Evolutionary conservation across 2,797 vertebrate species (phyloP), one percentile per base, ranked within the genome.

Genomic region (Rhincodon typus): DNA sequence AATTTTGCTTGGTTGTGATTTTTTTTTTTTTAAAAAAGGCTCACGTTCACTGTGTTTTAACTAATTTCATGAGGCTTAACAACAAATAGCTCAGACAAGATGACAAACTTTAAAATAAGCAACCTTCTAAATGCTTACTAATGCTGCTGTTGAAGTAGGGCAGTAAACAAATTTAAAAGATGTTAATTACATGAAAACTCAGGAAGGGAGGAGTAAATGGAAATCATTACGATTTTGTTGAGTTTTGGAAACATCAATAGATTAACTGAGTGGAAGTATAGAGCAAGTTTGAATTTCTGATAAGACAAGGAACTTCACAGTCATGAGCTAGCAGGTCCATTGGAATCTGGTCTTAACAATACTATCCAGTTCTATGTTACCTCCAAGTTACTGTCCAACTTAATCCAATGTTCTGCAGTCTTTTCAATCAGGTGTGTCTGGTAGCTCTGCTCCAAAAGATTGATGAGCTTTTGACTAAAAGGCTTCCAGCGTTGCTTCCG

Each of bases 401-500:
- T 98, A 96, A 98, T 96, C 99, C 99, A 99, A 91, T 97, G 96
- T 13, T 97, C 96, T 21, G 72, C 95, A 94, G 87, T 96, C 95
- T 93, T 97, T 77, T 97, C 97, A 6, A 87, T 96, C 95, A 97
- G 96, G 86, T 98, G 97, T 69, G 97, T 98, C 96, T 99, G 98
- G 96, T 98, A 99, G 2, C 97, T 97, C 74, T 98, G 98, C 96
- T 99, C 99, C 97, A 99, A 96, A 2, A 98, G 96, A 95, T 97
- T 97, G 96, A 99, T 99, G 96, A 98, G 98, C 96, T 99, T 99
- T 96, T 99, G 98, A 97, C 97, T 99, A 97, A 99, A 99, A 0
- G 99, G 97, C 96, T 98, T 99, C 99, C 99, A 99, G 3, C 98
- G 98, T 50, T 98, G 99, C 97, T 98, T 99, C 0, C 98, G 98